These are phyloP conservation scores for Gnathonemus echidnorhynchus DNA, from an alignment of 2,113 vertebrate species.

Conservation along the genomic window DNA sequence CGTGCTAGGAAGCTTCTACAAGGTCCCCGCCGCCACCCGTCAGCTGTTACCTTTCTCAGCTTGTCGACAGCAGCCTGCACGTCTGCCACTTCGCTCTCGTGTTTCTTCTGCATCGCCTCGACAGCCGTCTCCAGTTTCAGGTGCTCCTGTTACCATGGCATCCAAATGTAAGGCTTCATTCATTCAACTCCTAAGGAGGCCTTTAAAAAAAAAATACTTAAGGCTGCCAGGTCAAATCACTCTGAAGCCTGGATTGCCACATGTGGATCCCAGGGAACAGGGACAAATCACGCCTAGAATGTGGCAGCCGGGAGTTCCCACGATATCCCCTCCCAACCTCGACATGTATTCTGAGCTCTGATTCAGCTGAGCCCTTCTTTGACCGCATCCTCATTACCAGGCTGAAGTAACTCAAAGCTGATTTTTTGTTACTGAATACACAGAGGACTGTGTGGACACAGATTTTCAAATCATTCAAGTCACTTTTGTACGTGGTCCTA, in stretches of 20 bases:
- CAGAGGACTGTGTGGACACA: neutral
- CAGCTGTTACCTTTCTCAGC: constrained; percentile 50
- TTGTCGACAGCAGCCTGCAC: constrained; percentile 52
- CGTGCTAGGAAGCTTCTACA: neutral
- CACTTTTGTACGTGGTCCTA: neutral
- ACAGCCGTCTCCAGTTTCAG: constrained; percentile 52
- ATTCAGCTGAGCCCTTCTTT: neutral
- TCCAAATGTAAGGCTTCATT: constrained; percentile 32
- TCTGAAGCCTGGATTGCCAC: neutral
- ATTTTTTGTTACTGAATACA: neutral
- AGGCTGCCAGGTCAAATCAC: neutral
- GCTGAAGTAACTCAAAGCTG: neutral
- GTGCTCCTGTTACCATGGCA: constrained; percentile 56
- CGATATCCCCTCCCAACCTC: neutral
- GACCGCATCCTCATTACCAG: neutral
- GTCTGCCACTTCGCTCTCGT: constrained; percentile 51
- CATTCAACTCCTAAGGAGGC: constrained; percentile 41
- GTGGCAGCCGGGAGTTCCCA: neutral
- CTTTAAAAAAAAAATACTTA: constrained; percentile 31
- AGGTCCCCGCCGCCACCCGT: neutral
- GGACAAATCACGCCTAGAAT: neutral
- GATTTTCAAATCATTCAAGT: neutral
- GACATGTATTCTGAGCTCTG: neutral
- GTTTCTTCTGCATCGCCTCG: constrained; percentile 50
- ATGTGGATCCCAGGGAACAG: neutral